phyloP scores from a whole-genome alignment of 2,113 vertebrate species.

The Laticauda colubrina region DNA sequence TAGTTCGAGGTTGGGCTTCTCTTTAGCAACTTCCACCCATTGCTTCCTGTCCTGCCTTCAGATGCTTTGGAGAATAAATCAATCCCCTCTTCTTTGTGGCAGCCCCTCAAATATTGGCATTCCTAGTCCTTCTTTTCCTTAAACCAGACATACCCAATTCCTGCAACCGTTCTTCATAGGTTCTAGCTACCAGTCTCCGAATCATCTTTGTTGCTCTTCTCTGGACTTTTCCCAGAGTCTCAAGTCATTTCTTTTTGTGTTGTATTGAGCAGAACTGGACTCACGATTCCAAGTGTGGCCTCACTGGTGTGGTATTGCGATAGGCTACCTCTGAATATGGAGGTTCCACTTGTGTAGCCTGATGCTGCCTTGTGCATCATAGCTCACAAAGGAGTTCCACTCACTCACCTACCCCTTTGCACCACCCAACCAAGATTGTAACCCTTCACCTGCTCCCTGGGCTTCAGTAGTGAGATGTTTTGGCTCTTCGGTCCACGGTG shows the following conservation, averaged over 20 bases:
- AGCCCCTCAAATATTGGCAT: neutral
- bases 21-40: neutral
- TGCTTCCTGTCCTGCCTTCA: neutral
- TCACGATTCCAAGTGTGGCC: neutral
- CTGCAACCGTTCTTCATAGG: neutral
- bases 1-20: neutral
- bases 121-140: neutral
- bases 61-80: neutral
- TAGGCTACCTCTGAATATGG: neutral
- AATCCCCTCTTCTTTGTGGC: neutral
- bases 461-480: slow-evolving; percentile 83
- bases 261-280: neutral
- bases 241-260: neutral
- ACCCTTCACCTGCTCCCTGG: slow-evolving; percentile 44
- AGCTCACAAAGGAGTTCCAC: neutral
- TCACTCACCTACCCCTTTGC: no score
- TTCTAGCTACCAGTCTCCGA: neutral
- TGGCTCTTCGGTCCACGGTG: slow-evolving; percentile 92
- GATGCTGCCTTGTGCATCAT: neutral
- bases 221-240: neutral
- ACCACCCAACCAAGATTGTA: neutral
- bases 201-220: neutral
- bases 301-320: neutral
- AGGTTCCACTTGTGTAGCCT: neutral
- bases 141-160: neutral